phyloP scores from a whole-genome alignment of 2,113 vertebrate genomes.

The Turdus rufiventris region DNA sequence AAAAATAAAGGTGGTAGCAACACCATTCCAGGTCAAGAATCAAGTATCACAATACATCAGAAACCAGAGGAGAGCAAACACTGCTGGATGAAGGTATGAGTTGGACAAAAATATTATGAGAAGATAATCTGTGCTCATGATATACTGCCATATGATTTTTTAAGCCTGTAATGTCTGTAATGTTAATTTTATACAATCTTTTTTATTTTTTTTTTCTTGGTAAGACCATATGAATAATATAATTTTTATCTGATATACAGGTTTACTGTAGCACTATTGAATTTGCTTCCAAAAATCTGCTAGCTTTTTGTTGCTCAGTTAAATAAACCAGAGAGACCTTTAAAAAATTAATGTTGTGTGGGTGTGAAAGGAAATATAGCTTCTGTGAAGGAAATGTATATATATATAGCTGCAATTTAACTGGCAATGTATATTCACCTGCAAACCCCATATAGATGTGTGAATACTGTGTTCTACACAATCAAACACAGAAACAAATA shows the following conservation, averaged over 20 bases:
- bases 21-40: not conserved
- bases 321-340: not conserved
- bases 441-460: rapidly evolving
- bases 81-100: not conserved
- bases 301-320: not conserved
- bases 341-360: not conserved
- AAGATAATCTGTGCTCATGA: not conserved
- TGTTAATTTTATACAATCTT: not conserved
- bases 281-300: not conserved
- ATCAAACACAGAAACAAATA: not conserved
- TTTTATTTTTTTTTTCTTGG: not conserved
- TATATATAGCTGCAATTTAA: not conserved
- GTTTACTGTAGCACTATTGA: not conserved
- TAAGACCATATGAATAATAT: not conserved
- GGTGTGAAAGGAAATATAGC: not conserved
- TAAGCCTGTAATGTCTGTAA: not conserved
- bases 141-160: not conserved
- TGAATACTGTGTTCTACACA: not conserved
- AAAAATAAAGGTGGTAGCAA: not conserved
- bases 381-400: not conserved
- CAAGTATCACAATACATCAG: not conserved
- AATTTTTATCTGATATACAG: not conserved
- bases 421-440: not conserved
- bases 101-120: not conserved
- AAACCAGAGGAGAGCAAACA: not conserved